Percentiles rank a stretch among this genome's conserved stretches.
phyloP scores from a whole-genome alignment of 2,888 invertebrate genomes.

The Caradrina clavipalpis region DNA sequence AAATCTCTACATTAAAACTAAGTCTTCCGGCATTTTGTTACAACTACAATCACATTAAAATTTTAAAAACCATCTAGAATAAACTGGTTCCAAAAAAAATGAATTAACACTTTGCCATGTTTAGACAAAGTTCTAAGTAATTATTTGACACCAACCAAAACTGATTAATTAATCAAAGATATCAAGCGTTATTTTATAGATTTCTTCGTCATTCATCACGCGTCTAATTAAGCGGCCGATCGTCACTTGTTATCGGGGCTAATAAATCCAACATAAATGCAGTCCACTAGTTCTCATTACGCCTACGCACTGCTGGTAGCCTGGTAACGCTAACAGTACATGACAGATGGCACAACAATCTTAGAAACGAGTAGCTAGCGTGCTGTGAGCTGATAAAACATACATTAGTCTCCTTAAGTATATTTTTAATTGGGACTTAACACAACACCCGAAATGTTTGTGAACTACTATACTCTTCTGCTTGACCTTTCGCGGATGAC shows the following conservation, averaged over 20 bases:
- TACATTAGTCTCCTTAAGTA: neutral
- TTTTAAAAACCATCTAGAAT: too few relatives aligned
- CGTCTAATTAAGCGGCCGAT: conserved; percentile 37
- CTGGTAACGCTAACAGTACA: conserved; percentile 45
- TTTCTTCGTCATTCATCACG: conserved; percentile 17
- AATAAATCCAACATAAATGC: conserved; percentile 15
- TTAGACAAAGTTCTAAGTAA: neutral
- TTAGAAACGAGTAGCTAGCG: conserved; percentile 34
- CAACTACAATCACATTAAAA: too few relatives aligned
- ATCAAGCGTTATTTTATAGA: conserved; percentile 4
- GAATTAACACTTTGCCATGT: neutral
- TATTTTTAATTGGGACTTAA: neutral
- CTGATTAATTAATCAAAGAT: conserved; percentile 7
- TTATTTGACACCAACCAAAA: neutral
- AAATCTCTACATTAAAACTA: too few relatives aligned
- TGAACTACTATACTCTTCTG: too few relatives aligned
- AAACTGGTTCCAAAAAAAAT: neutral
- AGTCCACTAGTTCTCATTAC: conserved; percentile 47
- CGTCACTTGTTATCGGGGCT: conserved; percentile 33
- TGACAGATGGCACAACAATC: conserved; percentile 59
- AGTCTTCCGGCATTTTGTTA: too few relatives aligned
- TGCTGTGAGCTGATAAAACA: conserved; percentile 21
- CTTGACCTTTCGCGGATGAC: neutral
- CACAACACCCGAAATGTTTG: rapidly evolving
- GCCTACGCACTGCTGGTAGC: conserved; percentile 51